Evolutionary conservation across 1,140 invertebrate species (phyloP).

Genomic region (Ladona fulva): DNA sequence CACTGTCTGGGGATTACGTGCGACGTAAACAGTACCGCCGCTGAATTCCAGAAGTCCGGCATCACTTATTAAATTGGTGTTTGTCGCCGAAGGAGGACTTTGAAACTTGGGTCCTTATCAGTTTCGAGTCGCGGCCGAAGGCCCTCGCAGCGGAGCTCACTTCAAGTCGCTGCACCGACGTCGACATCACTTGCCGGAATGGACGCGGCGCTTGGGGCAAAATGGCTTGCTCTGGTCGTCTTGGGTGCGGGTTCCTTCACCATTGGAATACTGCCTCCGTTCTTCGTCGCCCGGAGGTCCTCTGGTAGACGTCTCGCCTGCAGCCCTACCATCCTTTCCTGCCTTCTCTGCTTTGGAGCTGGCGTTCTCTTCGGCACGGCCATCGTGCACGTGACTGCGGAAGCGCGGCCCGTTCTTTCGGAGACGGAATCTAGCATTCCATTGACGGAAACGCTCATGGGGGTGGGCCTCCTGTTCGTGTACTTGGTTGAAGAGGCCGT

Average conservation of each 20-base stretch:
- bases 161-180: too few species aligned
- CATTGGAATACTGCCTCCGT: background rate
- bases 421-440: background rate
- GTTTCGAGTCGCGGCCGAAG: too few species aligned
- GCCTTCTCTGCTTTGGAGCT: background rate
- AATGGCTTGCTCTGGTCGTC: background rate
- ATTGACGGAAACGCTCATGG: background rate
- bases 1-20: too few species aligned
- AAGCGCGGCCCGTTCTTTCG: background rate
- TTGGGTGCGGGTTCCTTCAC: background rate
- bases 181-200: too few species aligned
- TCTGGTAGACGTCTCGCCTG: background rate
- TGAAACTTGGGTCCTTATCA: too few species aligned
- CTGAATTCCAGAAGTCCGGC: too few species aligned
- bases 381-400: background rate
- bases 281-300: background rate
- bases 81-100: too few species aligned
- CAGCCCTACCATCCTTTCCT: background rate
- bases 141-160: too few species aligned
- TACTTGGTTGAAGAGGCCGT: background rate
- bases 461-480: background rate
- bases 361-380: background rate
- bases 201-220: background rate
- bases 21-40: too few species aligned
- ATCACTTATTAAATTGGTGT: too few species aligned